A percentile compares a stretch with the other conserved stretches of the same genome.
Conservation (phyloP, 2,113 vertebrate species). For the Caracal caracal region DNA sequence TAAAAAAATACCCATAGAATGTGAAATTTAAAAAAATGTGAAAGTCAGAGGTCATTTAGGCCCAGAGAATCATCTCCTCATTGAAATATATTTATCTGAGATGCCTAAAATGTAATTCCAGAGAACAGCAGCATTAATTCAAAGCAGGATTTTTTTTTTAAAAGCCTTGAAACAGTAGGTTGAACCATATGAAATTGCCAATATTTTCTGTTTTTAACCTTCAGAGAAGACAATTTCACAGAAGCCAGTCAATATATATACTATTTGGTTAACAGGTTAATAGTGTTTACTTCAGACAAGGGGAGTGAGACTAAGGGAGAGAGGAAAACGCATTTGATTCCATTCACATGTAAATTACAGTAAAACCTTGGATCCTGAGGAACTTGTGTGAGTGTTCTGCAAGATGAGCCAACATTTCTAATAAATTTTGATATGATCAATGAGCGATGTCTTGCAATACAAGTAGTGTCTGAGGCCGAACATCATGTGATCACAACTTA, state of each 20-base stretch:
- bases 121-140: not conserved
- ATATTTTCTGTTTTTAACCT: not conserved
- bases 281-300: not conserved
- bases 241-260: not conserved
- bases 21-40: not conserved
- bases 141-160: not conserved
- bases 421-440: no score
- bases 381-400: no score
- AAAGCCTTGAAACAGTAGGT: not conserved
- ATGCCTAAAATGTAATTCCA: not conserved
- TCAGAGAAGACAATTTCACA: not conserved
- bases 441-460: no score
- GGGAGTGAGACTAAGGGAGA: no score
- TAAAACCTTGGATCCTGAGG: no score
- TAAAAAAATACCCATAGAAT: constrained; percentile 38
- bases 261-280: not conserved
- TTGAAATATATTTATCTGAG: not conserved
- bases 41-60: not conserved
- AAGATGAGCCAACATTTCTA: no score
- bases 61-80: not conserved
- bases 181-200: not conserved
- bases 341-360: not conserved
- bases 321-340: not conserved
- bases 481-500: no score
- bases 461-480: no score